These are phyloP conservation scores for Ctena decussata DNA, from an alignment of 2,888 invertebrate species.

Conservation along the genomic window DNA sequence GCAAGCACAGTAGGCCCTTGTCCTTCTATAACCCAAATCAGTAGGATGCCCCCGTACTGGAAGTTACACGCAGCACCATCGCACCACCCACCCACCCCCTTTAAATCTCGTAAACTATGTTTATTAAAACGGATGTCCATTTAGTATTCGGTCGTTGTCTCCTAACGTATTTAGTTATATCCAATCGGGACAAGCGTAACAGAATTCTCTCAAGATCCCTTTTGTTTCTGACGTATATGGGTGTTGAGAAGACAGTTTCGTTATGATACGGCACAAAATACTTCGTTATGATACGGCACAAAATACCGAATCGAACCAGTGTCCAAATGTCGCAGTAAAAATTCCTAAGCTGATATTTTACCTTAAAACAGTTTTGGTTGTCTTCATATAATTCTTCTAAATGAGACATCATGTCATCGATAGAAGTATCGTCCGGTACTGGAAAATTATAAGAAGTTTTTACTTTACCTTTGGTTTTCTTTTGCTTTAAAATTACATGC, in stretches of 20 bases:
- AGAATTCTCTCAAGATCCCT: neutral
- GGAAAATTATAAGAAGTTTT: neutral
- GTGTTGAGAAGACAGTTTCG: neutral
- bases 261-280: constrained; percentile 14
- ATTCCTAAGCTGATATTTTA: neutral
- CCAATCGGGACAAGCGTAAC: neutral
- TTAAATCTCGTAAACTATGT: neutral
- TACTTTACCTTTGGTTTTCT: neutral
- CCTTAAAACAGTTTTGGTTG: neutral
- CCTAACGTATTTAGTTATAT: neutral
- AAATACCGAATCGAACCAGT: neutral
- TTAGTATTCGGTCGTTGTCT: neutral
- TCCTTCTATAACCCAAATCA: no score
- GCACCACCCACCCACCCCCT: no score
- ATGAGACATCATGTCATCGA: neutral
- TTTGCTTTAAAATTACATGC: constrained; percentile 8
- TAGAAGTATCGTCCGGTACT: neutral
- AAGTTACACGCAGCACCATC: no score
- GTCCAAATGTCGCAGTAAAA: no score
- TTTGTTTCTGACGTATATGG: neutral
- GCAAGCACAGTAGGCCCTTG: no score
- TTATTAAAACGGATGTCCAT: neutral
- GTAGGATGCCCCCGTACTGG: no score
- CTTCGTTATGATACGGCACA: no score
- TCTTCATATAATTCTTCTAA: neutral